Evolutionary conservation across 2,888 invertebrate species (phyloP).

Genomic region (Matsumyia berberina): DNA sequence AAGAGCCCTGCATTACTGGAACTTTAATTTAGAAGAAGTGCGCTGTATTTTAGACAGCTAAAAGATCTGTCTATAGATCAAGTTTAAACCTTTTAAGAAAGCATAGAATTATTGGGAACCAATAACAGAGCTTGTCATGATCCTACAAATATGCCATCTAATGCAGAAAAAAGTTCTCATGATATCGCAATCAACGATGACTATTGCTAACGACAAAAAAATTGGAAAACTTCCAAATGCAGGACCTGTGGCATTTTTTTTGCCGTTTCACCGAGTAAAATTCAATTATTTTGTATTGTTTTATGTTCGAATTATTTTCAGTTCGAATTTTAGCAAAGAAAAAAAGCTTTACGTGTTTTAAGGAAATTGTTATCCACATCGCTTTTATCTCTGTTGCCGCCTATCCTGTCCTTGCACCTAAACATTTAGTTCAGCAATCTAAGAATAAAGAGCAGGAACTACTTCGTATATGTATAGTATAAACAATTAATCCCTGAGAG

Average conservation of each 20-base stretch:
- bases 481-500: neutral
- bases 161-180: too few species aligned
- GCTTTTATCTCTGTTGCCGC: neutral
- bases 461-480: neutral
- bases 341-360: conserved; percentile 1
- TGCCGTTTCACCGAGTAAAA: conserved; percentile 1
- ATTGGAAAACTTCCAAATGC: conserved; percentile 39
- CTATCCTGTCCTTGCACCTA: neutral
- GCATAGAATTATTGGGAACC: too few species aligned
- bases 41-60: too few species aligned
- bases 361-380: conserved; percentile 9
- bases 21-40: too few species aligned
- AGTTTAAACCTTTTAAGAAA: too few species aligned
- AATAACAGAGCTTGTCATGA: too few species aligned
- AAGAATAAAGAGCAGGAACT: conserved; percentile 4
- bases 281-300: conserved; percentile 21
- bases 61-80: too few species aligned
- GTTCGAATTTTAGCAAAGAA: conserved; percentile 2
- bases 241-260: conserved; percentile 29
- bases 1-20: too few species aligned
- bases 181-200: neutral
- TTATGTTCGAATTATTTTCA: conserved; percentile 15
- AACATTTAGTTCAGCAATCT: conserved; percentile 4
- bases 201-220: conserved; percentile 22
- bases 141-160: too few species aligned